phyloP scores from a whole-genome alignment of 2,888 invertebrate species.

The Minunthozetes semirufus region DNA sequence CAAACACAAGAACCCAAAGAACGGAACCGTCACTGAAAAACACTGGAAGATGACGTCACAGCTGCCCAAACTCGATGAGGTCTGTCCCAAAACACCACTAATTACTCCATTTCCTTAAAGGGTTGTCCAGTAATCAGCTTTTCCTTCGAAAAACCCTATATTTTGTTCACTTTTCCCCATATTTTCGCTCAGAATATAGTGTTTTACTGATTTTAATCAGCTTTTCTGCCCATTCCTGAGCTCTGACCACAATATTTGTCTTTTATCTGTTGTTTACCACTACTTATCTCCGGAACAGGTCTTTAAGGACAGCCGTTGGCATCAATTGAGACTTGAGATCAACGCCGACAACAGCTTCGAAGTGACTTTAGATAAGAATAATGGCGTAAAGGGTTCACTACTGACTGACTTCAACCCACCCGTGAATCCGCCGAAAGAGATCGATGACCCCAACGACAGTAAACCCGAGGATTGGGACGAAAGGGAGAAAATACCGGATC shows the following conservation, averaged over 20 bases:
- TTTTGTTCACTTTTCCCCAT: too few species aligned
- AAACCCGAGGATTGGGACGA: constrained; percentile 95
- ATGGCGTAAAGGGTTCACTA: constrained; percentile 76
- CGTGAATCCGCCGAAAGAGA: constrained; percentile 88
- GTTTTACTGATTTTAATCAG: too few species aligned
- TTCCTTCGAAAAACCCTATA: too few species aligned
- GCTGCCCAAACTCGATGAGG: constrained; percentile 53
- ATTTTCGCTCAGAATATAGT: too few species aligned
- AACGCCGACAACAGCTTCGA: constrained; percentile 72
- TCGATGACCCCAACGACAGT: constrained; percentile 76
- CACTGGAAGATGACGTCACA: constrained; percentile 79
- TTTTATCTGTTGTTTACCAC: background rate
- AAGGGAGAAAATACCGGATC: constrained; percentile 59
- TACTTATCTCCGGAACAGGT: constrained; percentile 13
- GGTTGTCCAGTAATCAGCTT: too few species aligned
- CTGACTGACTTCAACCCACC: constrained; percentile 84
- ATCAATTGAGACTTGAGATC: constrained; percentile 71
- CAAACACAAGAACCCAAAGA: constrained; percentile 85
- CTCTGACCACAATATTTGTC: background rate
- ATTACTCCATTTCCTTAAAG: too few species aligned
- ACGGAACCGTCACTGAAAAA: constrained; percentile 83
- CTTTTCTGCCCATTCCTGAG: background rate
- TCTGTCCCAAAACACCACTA: constrained; percentile 7
- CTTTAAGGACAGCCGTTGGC: constrained; percentile 81
- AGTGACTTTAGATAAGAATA: constrained; percentile 72